Evolutionary conservation across 2,888 invertebrate species (phyloP).

Genomic region (Drosophila leonis): DNA sequence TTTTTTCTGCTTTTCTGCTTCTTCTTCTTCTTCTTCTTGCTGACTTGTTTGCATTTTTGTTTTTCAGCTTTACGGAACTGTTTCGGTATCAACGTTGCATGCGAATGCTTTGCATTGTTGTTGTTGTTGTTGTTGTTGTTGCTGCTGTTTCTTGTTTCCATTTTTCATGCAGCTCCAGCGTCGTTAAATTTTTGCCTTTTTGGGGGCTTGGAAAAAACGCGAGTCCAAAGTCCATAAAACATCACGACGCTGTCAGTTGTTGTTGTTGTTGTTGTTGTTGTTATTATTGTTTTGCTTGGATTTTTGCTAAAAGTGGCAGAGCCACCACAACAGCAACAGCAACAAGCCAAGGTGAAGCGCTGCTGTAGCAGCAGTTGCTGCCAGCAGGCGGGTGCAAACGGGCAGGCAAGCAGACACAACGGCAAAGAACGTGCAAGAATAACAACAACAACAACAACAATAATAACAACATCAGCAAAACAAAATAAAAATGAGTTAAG

Average conservation of each 20-base stretch:
- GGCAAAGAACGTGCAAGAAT: constrained; percentile 69
- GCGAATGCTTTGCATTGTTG: constrained; percentile 54
- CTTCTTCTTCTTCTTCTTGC: constrained; percentile 15
- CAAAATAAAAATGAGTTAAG: constrained; percentile 75
- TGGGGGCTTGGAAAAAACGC: constrained; percentile 69
- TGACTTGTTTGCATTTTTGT: constrained; percentile 69
- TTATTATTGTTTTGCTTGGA: constrained; percentile 62
- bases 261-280: constrained; percentile 37
- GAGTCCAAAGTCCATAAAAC: constrained; percentile 80
- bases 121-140: constrained; percentile 34
- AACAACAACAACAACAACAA: constrained; percentile 39
- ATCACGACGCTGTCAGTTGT: constrained; percentile 70
- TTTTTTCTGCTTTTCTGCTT: constrained; percentile 49
- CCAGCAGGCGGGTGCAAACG: constrained; percentile 2
- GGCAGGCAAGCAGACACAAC: constrained; percentile 40
- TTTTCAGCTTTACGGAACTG: constrained; percentile 73
- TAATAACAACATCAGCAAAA: constrained; percentile 36
- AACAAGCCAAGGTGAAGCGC: constrained; percentile 73
- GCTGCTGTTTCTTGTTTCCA: constrained; percentile 70
- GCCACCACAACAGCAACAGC: constrained; percentile 51
- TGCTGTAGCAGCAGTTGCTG: constrained; percentile 19
- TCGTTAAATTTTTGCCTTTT: constrained; percentile 76
- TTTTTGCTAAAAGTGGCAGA: constrained; percentile 74
- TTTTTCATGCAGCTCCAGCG: constrained; percentile 75
- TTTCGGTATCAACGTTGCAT: constrained; percentile 74